Base-by-base conservation (phyloP, 2,113 vertebrate genomes). In the Pollimyrus isidori region DNA sequence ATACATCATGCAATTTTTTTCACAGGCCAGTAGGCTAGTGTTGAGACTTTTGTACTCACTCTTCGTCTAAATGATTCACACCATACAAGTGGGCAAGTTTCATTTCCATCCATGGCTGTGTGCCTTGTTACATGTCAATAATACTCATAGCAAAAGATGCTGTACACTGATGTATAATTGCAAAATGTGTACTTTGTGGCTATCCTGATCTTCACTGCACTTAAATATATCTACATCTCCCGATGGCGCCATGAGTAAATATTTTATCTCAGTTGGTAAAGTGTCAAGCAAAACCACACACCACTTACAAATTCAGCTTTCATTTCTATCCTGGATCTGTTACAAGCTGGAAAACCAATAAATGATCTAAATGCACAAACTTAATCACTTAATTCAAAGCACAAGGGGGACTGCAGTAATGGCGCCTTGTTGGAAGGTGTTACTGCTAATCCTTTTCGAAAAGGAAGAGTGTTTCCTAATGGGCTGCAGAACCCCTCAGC, bases 381-480 rank as follows among this genome's bases (percentile, higher is more conserved):
- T 85, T 35, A 35, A 80, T 76, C 56, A 87, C 62, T 45, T 80
- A 39, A 82, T 50, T 50, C 84, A 86, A 50, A 15, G 50, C 17
- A 56, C 50, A 19, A 53, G 89, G 89, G 82, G 92, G 93, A 92
- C 94, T 94, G 92, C 91, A 89, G 94, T 96, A 95, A 95, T 94
- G 93, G 93, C 92, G 93, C 93, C 94, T 95, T 94, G 95, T 95
- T 95, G 94, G 93, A 92, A 93, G 92, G 91, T 95, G 94, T 95
- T 96, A 94, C 95, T 95, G 94, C 93, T 95, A 94, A 95, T 95
- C 95, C 93, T 94, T 94, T 94, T 94, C 93, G 86, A 92, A 56
- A 93, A 91, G 93, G 93, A 93, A 94, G 94, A 95, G 95, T 95
- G 94, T 94, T 96, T 96, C 95, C 95, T 92, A 93, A 92, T 88